Evolutionary conservation across 1,140 invertebrate genomes (phyloP).

Genomic region (Drosophila truncata): DNA sequence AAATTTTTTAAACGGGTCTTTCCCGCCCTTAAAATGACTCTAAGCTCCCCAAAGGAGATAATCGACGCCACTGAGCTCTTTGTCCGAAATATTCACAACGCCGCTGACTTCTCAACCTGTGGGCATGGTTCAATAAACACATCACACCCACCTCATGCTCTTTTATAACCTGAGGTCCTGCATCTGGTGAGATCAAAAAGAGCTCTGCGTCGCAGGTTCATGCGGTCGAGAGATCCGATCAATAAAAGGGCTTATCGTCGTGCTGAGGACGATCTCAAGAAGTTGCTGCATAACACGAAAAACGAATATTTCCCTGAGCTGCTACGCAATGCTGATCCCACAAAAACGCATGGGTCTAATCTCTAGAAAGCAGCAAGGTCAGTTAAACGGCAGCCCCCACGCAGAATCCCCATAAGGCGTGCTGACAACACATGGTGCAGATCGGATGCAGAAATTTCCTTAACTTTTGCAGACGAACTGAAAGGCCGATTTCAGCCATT

Average conservation of each 20-base stretch:
- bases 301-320: not conserved
- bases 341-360: not conserved
- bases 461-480: not conserved
- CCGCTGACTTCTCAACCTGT: not conserved
- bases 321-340: not conserved
- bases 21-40: too few relatives aligned
- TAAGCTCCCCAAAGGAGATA: too few relatives aligned
- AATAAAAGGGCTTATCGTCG: too few relatives aligned
- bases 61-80: not conserved
- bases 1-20: too few relatives aligned
- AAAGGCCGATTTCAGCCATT: not conserved
- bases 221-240: not conserved
- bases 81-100: not conserved
- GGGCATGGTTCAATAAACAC: not conserved
- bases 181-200: not conserved
- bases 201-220: not conserved
- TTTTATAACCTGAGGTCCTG: not conserved
- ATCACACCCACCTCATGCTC: not conserved
- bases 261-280: not conserved
- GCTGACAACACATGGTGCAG: not conserved
- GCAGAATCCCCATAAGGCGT: not conserved
- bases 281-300: not conserved
- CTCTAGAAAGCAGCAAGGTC: not conserved
- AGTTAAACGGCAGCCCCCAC: too few relatives aligned
- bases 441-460: not conserved